phyloP scores from a whole-genome alignment of 2,113 vertebrate genomes.

The Xenopus borealis region DNA sequence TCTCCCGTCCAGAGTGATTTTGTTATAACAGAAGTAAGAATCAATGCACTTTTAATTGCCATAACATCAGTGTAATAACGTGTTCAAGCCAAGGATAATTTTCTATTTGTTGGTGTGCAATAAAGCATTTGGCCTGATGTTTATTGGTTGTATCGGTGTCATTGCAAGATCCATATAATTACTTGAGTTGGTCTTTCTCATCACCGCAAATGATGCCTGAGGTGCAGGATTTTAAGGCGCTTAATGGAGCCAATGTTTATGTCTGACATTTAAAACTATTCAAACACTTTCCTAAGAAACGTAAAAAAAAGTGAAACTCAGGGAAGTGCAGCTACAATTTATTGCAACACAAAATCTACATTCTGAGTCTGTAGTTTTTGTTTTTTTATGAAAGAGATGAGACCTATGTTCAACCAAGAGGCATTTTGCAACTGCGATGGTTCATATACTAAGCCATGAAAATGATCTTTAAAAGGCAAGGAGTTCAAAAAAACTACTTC shows the following conservation, averaged over 20 bases:
- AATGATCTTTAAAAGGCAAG: no score
- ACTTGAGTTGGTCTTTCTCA: constrained; percentile 13
- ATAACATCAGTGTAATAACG: constrained; percentile 9
- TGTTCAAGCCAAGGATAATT: constrained; percentile 9
- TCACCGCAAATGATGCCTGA: constrained; percentile 28
- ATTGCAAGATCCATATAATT: constrained; percentile 27
- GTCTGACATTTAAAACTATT: constrained; percentile 18
- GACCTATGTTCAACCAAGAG: background rate
- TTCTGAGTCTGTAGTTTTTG: background rate
- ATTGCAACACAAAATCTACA: background rate
- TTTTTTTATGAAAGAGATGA: background rate
- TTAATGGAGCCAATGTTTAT: background rate
- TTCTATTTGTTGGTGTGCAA: constrained; percentile 15
- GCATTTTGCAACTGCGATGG: no score
- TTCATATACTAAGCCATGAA: no score
- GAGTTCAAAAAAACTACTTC: no score
- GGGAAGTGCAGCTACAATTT: background rate
- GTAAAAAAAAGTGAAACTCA: background rate
- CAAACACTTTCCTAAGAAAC: background rate
- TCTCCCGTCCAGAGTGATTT: constrained; percentile 9
- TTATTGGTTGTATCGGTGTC: constrained; percentile 17
- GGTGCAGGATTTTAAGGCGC: constrained; percentile 14
- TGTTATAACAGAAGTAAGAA: constrained; percentile 19
- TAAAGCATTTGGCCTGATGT: constrained; percentile 17
- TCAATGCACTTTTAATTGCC: constrained; percentile 31